A percentile compares a stretch with the other conserved stretches of the same genome.
Conservation (phyloP, 2,113 vertebrate species). For the Halcyon senegalensis region DNA sequence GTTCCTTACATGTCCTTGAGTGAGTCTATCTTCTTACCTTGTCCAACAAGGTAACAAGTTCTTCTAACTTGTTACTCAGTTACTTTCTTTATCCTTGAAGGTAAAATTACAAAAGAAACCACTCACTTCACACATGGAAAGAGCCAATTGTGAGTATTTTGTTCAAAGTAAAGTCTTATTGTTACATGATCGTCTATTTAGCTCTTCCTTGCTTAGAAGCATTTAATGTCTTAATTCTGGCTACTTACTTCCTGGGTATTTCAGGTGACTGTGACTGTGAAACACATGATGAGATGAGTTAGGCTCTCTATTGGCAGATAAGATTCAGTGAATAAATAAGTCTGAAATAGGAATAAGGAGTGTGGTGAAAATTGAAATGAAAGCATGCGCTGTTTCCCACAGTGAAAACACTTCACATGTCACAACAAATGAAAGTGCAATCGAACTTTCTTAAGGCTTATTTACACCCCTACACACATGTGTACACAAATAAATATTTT, state of each 20-base stretch:
- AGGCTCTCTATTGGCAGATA: not conserved
- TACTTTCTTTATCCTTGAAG: not conserved
- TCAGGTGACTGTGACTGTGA: not conserved
- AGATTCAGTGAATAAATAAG: not conserved
- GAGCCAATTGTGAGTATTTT: not conserved
- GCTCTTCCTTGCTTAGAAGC: not conserved
- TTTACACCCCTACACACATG: not conserved
- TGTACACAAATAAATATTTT: not conserved
- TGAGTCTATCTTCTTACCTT: not conserved
- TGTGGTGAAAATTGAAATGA: not conserved
- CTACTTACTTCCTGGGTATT: not conserved
- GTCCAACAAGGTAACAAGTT: no score
- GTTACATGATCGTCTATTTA: not conserved
- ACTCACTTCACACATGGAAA: not conserved
- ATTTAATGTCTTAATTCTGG: not conserved
- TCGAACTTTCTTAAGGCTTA: not conserved
- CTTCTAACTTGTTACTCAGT: not conserved
- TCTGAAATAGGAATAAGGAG: not conserved
- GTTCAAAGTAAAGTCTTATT: not conserved
- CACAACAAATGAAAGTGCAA: not conserved
- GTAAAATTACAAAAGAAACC: not conserved
- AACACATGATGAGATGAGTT: not conserved
- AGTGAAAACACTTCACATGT: not conserved
- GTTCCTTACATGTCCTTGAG: not conserved
- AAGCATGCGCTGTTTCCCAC: not conserved